Evolutionary conservation across 2,113 vertebrate species (phyloP).

Genomic region (Cynocephalus volans): DNA sequence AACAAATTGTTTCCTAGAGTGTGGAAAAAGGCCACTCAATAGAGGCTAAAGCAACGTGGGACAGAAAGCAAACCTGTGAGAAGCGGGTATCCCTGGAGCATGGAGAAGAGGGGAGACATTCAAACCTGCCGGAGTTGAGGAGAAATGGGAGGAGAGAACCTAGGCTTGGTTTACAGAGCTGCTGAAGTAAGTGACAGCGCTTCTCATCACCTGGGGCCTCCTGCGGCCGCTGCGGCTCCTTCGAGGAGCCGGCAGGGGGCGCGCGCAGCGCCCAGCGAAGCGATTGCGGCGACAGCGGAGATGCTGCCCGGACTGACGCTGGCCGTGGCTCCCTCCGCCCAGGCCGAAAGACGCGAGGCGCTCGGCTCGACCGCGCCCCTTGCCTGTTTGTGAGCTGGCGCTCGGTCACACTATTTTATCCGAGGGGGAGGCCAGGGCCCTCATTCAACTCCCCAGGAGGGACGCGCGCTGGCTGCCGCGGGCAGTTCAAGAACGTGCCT

Average conservation of each 20-base stretch:
- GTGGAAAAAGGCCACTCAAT: background rate
- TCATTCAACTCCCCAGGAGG: background rate
- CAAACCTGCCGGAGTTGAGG: background rate
- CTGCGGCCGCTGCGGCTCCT: fast-evolving
- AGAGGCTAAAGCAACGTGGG: background rate
- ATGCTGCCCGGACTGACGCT: no score
- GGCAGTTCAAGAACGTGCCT: background rate
- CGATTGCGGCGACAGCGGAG: background rate
- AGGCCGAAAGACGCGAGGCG: fast-evolving
- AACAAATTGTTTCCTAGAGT: background rate
- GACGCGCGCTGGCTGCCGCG: background rate
- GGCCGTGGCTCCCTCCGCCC: no score
- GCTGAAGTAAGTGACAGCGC: background rate
- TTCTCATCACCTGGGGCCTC: background rate
- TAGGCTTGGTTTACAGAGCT: background rate
- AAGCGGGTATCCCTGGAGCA: background rate
- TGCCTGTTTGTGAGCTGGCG: conserved; percentile 70
- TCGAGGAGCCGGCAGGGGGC: background rate
- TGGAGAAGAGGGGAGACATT: background rate
- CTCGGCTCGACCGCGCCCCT: background rate
- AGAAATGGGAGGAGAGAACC: background rate
- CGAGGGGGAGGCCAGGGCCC: background rate
- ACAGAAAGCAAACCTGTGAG: background rate
- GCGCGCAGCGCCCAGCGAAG: background rate
- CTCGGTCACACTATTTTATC: background rate